phyloP scores from a whole-genome alignment of 2,888 invertebrate genomes.

The Steromphala cineraria region DNA sequence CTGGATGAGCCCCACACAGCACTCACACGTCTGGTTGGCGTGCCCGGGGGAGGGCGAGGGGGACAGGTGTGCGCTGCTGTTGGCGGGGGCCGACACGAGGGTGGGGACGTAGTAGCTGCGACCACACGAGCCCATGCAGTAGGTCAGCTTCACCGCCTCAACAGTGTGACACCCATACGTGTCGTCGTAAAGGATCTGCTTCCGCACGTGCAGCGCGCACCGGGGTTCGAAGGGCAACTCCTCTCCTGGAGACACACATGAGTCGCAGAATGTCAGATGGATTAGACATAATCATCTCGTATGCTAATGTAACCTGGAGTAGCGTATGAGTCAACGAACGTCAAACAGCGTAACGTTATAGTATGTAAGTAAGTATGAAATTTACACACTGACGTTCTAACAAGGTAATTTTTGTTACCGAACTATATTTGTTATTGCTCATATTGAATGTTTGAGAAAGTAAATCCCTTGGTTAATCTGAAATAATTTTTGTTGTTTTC shows the following conservation, averaged over 20 bases:
- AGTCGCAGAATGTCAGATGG: neutral
- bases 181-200: conserved; percentile 37
- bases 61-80: neutral
- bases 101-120: conserved; percentile 38
- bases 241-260: conserved; percentile 29
- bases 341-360: no score
- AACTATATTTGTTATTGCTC: no score
- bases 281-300: no score
- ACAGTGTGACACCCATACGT: conserved; percentile 34
- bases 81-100: conserved; percentile 25
- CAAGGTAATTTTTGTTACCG: no score
- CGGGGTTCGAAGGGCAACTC: conserved; percentile 42
- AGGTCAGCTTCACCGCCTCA: conserved; percentile 39
- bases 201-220: conserved; percentile 40
- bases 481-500: no score
- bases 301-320: no score
- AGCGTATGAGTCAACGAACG: no score
- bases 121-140: conserved; percentile 45
- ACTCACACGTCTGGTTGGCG: conserved; percentile 40
- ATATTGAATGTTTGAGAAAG: no score
- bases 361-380: no score
- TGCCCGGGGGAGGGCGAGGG: conserved; percentile 4
- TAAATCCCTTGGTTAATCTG: no score
- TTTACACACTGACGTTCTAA: no score
- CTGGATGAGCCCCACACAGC: conserved; percentile 36